Evolutionary conservation across 2,113 vertebrate genomes (phyloP), one percentile per base, ranked within the genome.

Genomic region (Embiotoca jacksoni): DNA sequence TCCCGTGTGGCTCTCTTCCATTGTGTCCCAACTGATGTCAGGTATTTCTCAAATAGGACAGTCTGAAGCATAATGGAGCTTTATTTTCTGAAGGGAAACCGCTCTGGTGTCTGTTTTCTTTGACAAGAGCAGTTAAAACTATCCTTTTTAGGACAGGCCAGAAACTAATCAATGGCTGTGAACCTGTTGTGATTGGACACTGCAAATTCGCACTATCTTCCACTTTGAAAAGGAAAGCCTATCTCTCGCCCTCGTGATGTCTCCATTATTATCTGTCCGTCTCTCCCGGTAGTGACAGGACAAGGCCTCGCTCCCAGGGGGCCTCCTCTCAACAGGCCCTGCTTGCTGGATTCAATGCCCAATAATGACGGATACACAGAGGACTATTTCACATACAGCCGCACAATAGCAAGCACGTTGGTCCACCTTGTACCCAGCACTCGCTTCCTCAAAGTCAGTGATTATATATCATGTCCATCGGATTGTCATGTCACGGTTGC

Each of bases 191-290:
- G 81, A 64, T 46, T 66, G 81, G 86, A 76, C 63, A 61, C 84
- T 55, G 80, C 77, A 84, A 78, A 89, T 79, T 81, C 75, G 81
- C 61, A 30, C 81, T 75, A 69, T 80, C 83, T 80, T 70, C 72
- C 81, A 55, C 83, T 87, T 64, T 88, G 78, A 88, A 86, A 82
- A 76, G 84, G 60, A 77, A 86, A 88, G 76, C 63, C 86, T 89
- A 89, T 92, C 89, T 88, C 73, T 72, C 77, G 84, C 82, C 87
- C 84, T 84, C 78, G 78, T 91, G 92, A 91, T 92, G 92, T 89
- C 90, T 92, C 84, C 70, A 92, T 93, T 90, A 91, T 91, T 90
- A 87, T 88, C 85, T 82, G 84, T 37, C 71, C 72, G 39, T 85
- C 87, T 88, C 87, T 88, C 76, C 63, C 4, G 55, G 59, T 66